phyloP scores from a whole-genome alignment of 2,888 invertebrate species.

The Hypomecis atomaria region DNA sequence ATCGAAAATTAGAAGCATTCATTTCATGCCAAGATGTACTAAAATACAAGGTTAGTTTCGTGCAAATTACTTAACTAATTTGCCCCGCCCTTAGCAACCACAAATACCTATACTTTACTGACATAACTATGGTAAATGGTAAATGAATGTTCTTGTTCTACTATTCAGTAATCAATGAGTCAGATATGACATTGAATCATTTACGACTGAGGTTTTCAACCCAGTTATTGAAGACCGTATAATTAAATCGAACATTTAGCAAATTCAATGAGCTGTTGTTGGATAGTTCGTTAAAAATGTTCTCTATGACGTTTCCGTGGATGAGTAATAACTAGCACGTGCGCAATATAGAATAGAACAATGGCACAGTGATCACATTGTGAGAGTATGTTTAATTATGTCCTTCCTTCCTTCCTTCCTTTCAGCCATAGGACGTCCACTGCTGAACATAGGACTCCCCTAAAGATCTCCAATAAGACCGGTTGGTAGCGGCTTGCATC shows the following conservation, averaged over 20 bases:
- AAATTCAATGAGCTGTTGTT: constrained; percentile 9
- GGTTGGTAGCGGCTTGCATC: no score
- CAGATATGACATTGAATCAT: constrained; percentile 18
- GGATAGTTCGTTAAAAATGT: background rate
- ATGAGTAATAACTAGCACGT: background rate
- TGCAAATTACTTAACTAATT: constrained; percentile 16
- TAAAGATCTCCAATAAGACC: no score
- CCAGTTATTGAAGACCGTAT: background rate
- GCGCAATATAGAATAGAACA: constrained; percentile 3
- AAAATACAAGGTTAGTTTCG: constrained; percentile 10
- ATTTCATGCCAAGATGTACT: constrained; percentile 19
- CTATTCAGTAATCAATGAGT: constrained; percentile 13
- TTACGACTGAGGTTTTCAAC: constrained; percentile 5
- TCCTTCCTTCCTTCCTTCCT: no score
- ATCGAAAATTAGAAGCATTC: background rate
- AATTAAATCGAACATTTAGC: constrained; percentile 16
- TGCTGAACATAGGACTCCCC: no score
- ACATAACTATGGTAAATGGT: constrained; percentile 8
- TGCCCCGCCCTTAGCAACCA: constrained; percentile 20
- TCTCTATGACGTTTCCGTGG: background rate
- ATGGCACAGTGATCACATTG: background rate
- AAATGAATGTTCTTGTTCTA: constrained; percentile 5
- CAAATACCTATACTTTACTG: constrained; percentile 6
- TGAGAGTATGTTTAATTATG: constrained; percentile 4
- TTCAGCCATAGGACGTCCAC: no score